These are phyloP conservation scores for Labeo catla DNA, from an alignment of 2,113 vertebrate species.

Conservation along the genomic window DNA sequence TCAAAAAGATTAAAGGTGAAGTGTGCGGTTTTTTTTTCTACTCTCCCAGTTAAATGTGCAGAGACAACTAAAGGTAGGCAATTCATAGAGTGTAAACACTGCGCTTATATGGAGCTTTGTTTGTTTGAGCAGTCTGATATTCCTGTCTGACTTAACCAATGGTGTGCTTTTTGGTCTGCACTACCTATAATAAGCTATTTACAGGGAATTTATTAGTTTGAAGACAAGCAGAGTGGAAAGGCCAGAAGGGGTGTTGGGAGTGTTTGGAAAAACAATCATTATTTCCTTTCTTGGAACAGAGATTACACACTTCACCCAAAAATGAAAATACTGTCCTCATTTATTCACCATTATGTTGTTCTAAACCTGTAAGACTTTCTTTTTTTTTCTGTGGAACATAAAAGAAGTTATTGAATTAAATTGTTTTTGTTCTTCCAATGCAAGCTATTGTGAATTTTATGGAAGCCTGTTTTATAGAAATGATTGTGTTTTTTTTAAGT, in stretches of 20 bases:
- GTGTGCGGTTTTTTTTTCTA: neutral
- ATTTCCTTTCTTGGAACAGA: neutral
- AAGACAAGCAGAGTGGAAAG: neutral
- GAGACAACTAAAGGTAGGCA: conserved; percentile 1
- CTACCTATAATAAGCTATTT: neutral
- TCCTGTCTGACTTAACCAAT: neutral
- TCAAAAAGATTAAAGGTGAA: conserved; percentile 34
- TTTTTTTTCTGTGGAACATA: neutral
- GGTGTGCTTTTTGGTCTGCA: neutral
- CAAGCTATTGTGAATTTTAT: neutral
- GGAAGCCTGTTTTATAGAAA: too few relatives aligned
- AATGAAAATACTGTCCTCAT: neutral
- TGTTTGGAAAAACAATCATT: neutral
- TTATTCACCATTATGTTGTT: neutral
- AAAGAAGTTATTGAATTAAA: neutral
- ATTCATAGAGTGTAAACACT: conserved; percentile 10
- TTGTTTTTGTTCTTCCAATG: neutral
- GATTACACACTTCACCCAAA: neutral
- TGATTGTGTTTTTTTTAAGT: too few relatives aligned
- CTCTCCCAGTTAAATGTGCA: neutral
- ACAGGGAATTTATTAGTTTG: neutral
- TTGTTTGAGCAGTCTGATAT: conserved; percentile 2
- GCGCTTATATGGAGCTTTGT: neutral
- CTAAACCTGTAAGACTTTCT: neutral
- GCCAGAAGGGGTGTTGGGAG: neutral